Evolutionary conservation across 2,113 vertebrate genomes (phyloP).

Genomic region (Callorhinus ursinus): DNA sequence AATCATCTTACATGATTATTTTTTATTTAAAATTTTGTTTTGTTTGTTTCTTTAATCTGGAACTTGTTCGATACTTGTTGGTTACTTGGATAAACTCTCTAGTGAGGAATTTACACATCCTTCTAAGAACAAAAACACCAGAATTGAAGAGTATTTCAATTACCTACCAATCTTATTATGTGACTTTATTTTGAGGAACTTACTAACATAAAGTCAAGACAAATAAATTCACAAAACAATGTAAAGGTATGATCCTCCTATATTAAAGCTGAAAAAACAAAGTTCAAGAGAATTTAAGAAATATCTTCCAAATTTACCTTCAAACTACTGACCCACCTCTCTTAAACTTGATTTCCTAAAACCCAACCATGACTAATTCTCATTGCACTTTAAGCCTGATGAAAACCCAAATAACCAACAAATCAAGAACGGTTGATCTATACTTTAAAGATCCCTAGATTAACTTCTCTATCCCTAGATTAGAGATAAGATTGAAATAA

Average conservation of each 20-base stretch:
- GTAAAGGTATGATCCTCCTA: background rate
- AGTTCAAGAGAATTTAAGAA: background rate
- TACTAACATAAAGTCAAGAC: background rate
- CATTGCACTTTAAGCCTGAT: background rate
- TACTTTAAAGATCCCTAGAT: background rate
- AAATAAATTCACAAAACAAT: background rate
- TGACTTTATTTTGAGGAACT: conserved; percentile 17
- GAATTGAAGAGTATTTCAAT: background rate
- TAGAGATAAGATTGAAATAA: background rate
- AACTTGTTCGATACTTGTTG: background rate
- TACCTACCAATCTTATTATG: background rate
- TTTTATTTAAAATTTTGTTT: background rate
- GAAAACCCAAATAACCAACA: background rate
- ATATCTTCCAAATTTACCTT: background rate
- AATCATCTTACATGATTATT: background rate
- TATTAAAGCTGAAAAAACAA: conserved; percentile 8
- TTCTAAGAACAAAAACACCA: background rate
- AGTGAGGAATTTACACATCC: background rate
- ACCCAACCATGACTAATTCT: background rate
- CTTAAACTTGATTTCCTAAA: background rate
- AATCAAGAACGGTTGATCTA: background rate
- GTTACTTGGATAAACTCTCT: background rate
- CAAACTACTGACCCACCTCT: background rate
- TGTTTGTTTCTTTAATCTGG: background rate
- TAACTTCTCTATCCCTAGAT: background rate